Evolutionary conservation across 2,888 invertebrate genomes (phyloP), one percentile per base, ranked within the genome.

Genomic region (Conus canariensis): DNA sequence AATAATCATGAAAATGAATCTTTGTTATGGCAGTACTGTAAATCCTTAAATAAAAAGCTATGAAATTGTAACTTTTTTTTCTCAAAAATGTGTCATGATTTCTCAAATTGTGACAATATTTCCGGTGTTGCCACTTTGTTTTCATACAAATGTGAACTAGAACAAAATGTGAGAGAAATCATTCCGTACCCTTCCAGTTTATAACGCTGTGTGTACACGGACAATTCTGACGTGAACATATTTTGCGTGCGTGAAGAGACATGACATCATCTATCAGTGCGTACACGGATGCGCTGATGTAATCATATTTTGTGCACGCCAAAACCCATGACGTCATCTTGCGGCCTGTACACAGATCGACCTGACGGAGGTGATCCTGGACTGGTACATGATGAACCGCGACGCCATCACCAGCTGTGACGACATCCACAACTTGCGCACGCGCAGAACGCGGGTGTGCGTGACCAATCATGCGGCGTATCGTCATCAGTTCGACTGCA

Each of bases 351-450:
- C 7, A 10, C 86, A 93, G 92, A 64, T 92, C 14, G 92, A 92
- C 89, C 83, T 93, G 83, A 91, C 92, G 14, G 92, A 92, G 8
- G 82, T 90, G 14, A 87, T 93, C 14, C 67, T 91, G 45, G 90
- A 91, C 87, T 93, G 93, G 93, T 93, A 92, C 90, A 91, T 90
- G 83, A 88, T 91, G 77, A 82, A 92, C 25, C 90, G 91, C 10
- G 92, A 91, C 80, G 92, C 93, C 86, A 91, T 92, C 77, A 91
- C 93, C 25, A 91, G 92, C 88, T 93, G 92, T 90, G 92, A 92
- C 91, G 92, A 92, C 90, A 91, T 92, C 80, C 91, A 92, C 89
- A 90, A 91, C 60, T 83, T 92, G 56, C 91, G 91, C 85, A 89
- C 91, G 74, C 83, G 90, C 58, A 74, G 91, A 64, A 90, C 92